Evolutionary conservation across 2,888 invertebrate species (phyloP), one percentile per base, ranked within the genome.

Genomic region (Chrysolina haemoptera): DNA sequence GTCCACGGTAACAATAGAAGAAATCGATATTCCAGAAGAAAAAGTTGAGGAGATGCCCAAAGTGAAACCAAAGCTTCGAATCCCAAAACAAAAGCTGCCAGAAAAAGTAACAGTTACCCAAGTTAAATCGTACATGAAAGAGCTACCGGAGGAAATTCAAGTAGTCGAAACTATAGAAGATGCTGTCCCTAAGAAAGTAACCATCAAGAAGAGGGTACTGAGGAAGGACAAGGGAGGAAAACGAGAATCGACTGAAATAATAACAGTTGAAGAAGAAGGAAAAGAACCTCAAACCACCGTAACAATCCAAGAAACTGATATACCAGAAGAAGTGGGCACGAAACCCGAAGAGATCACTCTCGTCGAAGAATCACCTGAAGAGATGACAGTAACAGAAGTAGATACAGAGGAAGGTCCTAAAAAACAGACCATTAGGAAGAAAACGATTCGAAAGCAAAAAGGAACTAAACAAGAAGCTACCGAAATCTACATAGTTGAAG

Each of bases 181-280:
- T 65, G 78, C 81, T 64, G 84, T 85, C 11, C 79, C 83, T 46
- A 84, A 80, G 73, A 83, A 80, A 74, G 81, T 79, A 65, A 85
- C 85, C 41, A 84, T 86, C 14, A 89, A 87, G 68, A 89, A 87
- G 67, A 85, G 89, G 40, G 82, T 86, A 0, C 86, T 89, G 50
- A 89, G 85, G 71, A 89, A 89, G 79, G 87, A 86, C 0, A 88
- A 80, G 76, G 89, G 86, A 66, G 81, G 84, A 59, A 87, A 85
- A 79, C 84, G 88, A 55, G 89, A 90, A 80, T 84, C 73, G 78
- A 86, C 89, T 0, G 88, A 89, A 86, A 89, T 90, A 65, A 83
- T 87, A 66, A 89, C 89, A 20, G 84, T 89, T 50, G 86, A 87
- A 80, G 85, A 88, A 80, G 89, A 89, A 72, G 88, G 87, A 12